These are phyloP conservation scores for Heliconius hermathena DNA, from an alignment of 1,140 invertebrate species.

Conservation along the genomic window DNA sequence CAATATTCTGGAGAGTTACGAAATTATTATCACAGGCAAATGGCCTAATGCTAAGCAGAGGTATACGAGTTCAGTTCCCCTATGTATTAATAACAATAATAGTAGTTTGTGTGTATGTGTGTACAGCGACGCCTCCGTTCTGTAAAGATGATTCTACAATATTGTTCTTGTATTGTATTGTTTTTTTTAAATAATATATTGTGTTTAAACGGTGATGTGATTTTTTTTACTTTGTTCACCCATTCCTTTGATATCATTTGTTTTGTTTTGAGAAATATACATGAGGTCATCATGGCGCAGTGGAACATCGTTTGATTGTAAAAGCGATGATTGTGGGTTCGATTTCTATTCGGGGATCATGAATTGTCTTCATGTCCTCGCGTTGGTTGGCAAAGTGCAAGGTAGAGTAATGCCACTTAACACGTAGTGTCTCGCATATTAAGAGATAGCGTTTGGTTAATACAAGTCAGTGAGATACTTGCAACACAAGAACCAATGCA, in stretches of 20 bases:
- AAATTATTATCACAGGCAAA: neutral
- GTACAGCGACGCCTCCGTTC: constrained; percentile 37
- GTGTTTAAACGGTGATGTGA: constrained; percentile 66
- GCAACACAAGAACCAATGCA: too few relatives aligned
- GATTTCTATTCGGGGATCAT: too few relatives aligned
- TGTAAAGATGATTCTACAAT: constrained; percentile 74
- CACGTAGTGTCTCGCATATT: too few relatives aligned
- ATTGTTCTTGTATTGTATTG: constrained; percentile 78
- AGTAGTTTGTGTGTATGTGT: constrained; percentile 4
- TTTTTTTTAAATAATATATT: constrained; percentile 81
- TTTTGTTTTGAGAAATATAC: too few relatives aligned
- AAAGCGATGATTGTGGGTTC: too few relatives aligned
- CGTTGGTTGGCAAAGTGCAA: too few relatives aligned
- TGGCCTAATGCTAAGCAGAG: constrained; percentile 1
- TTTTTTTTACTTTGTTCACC: constrained; percentile 42
- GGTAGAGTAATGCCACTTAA: too few relatives aligned
- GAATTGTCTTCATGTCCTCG: too few relatives aligned
- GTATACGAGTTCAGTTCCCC: neutral
- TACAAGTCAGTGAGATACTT: too few relatives aligned
- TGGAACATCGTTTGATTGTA: too few relatives aligned
- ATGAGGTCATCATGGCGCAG: too few relatives aligned
- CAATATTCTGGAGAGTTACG: neutral
- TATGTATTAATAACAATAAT: neutral
- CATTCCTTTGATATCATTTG: neutral
- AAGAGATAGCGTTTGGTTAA: too few relatives aligned